Evolutionary conservation across 2,888 invertebrate species (phyloP).

Genomic region (Electrophaes corylata): DNA sequence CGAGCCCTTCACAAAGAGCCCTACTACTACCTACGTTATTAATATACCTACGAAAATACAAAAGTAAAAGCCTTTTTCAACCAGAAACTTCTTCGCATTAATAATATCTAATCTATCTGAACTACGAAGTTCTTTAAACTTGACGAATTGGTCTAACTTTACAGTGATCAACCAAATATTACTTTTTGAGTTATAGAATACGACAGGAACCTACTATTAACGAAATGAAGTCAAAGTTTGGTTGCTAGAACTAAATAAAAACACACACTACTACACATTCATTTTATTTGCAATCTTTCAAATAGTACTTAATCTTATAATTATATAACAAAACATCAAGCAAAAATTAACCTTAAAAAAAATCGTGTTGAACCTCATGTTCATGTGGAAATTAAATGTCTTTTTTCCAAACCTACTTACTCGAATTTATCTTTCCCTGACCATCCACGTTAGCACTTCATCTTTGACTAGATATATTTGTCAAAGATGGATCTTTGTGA

Average conservation of each 20-base stretch:
- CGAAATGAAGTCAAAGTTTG: background rate
- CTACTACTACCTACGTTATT: too few relatives aligned
- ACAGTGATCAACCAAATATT: too few relatives aligned
- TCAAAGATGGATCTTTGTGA: background rate
- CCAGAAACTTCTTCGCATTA: too few relatives aligned
- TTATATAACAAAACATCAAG: constrained; percentile 13
- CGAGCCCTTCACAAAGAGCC: too few relatives aligned
- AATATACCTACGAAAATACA: too few relatives aligned
- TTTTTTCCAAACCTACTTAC: background rate
- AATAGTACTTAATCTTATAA: constrained; percentile 3
- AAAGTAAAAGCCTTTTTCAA: too few relatives aligned
- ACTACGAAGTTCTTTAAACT: too few relatives aligned
- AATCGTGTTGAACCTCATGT: background rate
- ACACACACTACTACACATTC: constrained; percentile 11
- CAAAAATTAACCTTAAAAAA: constrained; percentile 11
- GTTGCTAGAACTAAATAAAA: background rate
- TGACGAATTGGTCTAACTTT: too few relatives aligned
- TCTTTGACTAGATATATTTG: background rate
- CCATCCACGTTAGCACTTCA: background rate
- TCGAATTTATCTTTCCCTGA: background rate
- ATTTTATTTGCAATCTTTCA: constrained; percentile 15
- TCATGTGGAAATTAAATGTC: background rate
- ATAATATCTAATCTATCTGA: too few relatives aligned
- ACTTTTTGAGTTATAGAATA: too few relatives aligned
- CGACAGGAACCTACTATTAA: too few relatives aligned